These are phyloP conservation scores for Brachycybe producta DNA, from an alignment of 2,888 invertebrate species.

Conservation along the genomic window DNA sequence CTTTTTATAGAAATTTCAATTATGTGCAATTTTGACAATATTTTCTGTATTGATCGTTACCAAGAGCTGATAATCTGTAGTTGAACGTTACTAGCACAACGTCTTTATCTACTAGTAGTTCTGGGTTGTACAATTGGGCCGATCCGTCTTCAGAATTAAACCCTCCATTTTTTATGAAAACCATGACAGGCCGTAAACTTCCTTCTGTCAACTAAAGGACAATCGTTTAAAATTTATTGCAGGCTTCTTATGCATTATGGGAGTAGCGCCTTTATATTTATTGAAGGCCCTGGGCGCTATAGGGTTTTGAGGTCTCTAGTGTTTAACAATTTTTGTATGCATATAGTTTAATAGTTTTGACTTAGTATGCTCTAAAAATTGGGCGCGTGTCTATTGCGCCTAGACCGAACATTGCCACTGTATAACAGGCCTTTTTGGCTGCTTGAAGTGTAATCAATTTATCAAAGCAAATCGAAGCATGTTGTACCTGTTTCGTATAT, in stretches of 20 bases:
- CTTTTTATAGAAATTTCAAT: not conserved
- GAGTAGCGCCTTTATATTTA: too few species aligned
- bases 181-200: constrained; percentile 28
- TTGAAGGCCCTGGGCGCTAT: too few species aligned
- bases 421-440: not conserved
- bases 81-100: constrained; percentile 39
- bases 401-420: too few species aligned
- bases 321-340: too few species aligned
- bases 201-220: too few species aligned
- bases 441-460: too few species aligned
- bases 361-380: too few species aligned
- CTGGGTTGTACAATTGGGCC: constrained; percentile 32
- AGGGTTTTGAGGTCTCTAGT: too few species aligned
- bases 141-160: constrained; percentile 25
- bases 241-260: not conserved
- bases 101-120: constrained; percentile 38
- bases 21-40: not conserved
- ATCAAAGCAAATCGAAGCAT: too few species aligned
- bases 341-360: too few species aligned
- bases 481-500: constrained; percentile 11
- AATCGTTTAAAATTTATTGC: not conserved
- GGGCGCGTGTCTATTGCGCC: too few species aligned
- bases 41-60: not conserved
- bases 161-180: constrained; percentile 33
- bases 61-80: constrained; percentile 39